Base-by-base conservation (phyloP, 2,888 invertebrate species). In the Drosophila neonasuta region DNA sequence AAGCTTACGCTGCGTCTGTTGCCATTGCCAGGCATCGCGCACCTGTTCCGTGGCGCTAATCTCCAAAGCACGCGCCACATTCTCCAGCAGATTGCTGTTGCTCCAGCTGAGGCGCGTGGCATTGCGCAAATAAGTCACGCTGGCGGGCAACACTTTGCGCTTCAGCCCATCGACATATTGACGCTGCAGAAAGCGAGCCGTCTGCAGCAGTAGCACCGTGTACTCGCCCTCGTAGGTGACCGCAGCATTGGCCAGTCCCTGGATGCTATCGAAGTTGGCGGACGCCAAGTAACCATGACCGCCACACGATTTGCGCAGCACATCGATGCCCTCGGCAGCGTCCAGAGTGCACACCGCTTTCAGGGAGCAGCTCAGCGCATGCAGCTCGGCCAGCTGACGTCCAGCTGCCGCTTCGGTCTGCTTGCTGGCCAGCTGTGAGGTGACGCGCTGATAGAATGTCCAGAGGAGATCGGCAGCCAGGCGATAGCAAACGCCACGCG, bases 171-270 rank as follows among this genome's bases (percentile, higher is more conserved):
- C 94, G 85, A 93, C 93, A 93, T 94, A 95, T 11, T 94, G 93
- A 90, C 97, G 97, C 69, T 96, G 93, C 41, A 97, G 92, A 89
- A 95, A 97, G 74, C 95, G 92, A 2, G 97, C 97, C 1, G 96
- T 96, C 92, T 99, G 98, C 62, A 98, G 92, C 66, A 95, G 92
- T 83, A 99, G 92, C 39, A 99, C 98, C 0, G 98, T 97, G 90
- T 98, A 98, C 92, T 99, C 98, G 0, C 99, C 98, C 92, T 99
- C 98, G 89, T 98, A 98, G 2, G 98, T 98, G 89, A 95, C 95
- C 66, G 96, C 95, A 29, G 97, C 97, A 1, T 96, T 95, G 48
- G 95, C 94, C 70, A 94, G 91, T 0, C 95, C 95, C 90, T 97
- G 97, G 6, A 95, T 95, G 70, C 94, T 92, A 11, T 97, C 97